Conservation (phyloP, 2,888 invertebrate genomes). For the Schrankia costaestrigalis region DNA sequence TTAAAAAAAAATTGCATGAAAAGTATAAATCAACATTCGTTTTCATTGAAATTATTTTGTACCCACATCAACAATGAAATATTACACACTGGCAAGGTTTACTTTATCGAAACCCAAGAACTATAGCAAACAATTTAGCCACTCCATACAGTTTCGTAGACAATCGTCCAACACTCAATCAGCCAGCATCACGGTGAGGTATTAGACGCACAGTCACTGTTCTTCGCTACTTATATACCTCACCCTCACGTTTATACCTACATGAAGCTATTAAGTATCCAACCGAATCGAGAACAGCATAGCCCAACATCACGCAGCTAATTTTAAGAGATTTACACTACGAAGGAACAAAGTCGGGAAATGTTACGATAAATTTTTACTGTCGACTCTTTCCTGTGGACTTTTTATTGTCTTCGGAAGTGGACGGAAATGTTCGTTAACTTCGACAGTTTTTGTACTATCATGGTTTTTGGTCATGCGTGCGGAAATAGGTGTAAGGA, state of each 20-base stretch:
- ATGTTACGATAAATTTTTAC: constrained; percentile 26
- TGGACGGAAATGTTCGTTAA: constrained; percentile 8
- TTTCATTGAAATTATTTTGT: too few species aligned
- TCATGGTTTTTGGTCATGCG: background rate
- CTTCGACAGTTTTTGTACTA: background rate
- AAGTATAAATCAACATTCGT: too few species aligned
- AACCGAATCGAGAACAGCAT: constrained; percentile 26
- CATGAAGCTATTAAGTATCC: constrained; percentile 55
- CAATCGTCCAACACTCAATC: constrained; percentile 8
- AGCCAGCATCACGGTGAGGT: constrained; percentile 16
- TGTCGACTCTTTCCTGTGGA: constrained; percentile 10
- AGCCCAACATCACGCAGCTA: constrained; percentile 18
- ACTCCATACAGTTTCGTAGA: background rate
- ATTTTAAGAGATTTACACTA: constrained; percentile 32
- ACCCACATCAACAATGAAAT: too few species aligned
- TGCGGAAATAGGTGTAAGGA: too few species aligned
- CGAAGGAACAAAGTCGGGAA: constrained; percentile 7
- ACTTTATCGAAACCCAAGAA: background rate
- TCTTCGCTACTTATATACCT: constrained; percentile 36
- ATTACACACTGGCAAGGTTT: too few species aligned
- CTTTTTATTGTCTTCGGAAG: constrained; percentile 8
- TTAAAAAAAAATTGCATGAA: too few species aligned
- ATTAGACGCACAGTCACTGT: constrained; percentile 26
- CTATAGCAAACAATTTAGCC: background rate
- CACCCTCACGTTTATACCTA: constrained; percentile 47